A percentile compares a stretch with the other conserved stretches of the same genome.
phyloP scores from a whole-genome alignment of 2,113 vertebrate genomes.

The Galemys pyrenaicus region DNA sequence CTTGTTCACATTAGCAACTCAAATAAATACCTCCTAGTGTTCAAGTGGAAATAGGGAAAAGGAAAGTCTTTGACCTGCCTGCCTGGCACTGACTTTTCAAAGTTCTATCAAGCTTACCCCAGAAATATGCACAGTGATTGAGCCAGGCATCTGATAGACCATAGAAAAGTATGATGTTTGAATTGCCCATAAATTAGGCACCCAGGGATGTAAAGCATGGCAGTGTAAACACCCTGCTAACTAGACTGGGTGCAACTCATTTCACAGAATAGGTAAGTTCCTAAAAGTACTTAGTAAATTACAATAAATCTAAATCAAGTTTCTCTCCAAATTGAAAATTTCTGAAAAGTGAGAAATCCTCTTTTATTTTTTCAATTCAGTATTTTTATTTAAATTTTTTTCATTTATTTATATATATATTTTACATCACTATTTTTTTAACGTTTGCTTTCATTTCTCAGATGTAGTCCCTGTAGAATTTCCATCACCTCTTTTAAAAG shows the following conservation, averaged over 20 bases:
- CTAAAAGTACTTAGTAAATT: background rate
- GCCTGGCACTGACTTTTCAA: conserved; percentile 31
- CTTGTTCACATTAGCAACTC: conserved; percentile 49
- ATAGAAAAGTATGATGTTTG: background rate
- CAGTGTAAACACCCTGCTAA: background rate
- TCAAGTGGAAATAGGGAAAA: conserved; percentile 33
- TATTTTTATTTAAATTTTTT: no score
- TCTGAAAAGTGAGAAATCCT: background rate
- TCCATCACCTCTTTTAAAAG: background rate
- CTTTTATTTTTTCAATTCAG: no score
- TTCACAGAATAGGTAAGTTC: background rate
- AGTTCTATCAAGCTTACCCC: conserved; percentile 29
- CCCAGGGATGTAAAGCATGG: background rate
- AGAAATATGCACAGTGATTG: background rate
- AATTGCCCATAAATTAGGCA: conserved; percentile 5
- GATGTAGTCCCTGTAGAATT: no score
- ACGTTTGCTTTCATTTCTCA: no score
- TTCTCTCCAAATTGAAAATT: background rate
- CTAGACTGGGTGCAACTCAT: background rate
- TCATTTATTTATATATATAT: no score
- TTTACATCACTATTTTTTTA: no score
- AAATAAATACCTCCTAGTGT: conserved; percentile 50
- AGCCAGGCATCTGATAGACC: background rate
- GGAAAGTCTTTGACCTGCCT: conserved; percentile 9
- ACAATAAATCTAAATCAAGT: background rate